Base-by-base conservation (phyloP, 2,888 invertebrate genomes). In the Leucoma salicis region DNA sequence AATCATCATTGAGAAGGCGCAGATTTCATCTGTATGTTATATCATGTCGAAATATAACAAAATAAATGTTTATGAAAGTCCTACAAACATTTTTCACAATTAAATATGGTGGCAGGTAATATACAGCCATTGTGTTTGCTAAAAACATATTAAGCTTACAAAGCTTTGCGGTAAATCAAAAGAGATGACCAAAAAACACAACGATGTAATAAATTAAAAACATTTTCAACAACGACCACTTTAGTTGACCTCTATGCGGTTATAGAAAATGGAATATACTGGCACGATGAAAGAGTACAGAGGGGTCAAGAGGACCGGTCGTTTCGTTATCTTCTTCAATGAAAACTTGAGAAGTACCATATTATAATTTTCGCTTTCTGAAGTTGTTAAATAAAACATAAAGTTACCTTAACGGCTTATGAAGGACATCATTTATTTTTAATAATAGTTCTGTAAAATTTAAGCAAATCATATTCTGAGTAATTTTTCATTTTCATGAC, bases 151-250 rank as follows among this genome's bases (percentile, higher is more conserved):
- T 56, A 43, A 42, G 42, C 49, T 41, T 27, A 59, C 50, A 63
- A 63, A 63, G 56, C 71, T 66, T 65, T 50, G 51, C 47, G 59
- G 65, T 69, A 71, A 65, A 71, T 74, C 63, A 72, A 40, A 57
- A 63, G 57, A 64, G 58, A 63, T 57, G 56, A 57, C 57, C 63
- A 53, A 70, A 74, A 72, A 74, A 62, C 71, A 67, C 65, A 49
- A 53, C 41, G 53, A 66, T 51, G 53, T 57, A 56, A 69, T 77
- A 73, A 74, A 74, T 78, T 76, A 69, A 67, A 67, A 73, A 66
- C 65, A 67, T 70, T 71, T 67, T 63, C 53, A 61, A 45, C 43
- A 24, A 13, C 39, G 42, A 41, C 73, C 63, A 56, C 28, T 42
- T 63, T 18, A 40, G 34, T 27, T 31, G 46, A 37, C 61, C 60